Evolutionary conservation across 1,140 invertebrate species (phyloP).

Genomic region (Aleiodes sp.): DNA sequence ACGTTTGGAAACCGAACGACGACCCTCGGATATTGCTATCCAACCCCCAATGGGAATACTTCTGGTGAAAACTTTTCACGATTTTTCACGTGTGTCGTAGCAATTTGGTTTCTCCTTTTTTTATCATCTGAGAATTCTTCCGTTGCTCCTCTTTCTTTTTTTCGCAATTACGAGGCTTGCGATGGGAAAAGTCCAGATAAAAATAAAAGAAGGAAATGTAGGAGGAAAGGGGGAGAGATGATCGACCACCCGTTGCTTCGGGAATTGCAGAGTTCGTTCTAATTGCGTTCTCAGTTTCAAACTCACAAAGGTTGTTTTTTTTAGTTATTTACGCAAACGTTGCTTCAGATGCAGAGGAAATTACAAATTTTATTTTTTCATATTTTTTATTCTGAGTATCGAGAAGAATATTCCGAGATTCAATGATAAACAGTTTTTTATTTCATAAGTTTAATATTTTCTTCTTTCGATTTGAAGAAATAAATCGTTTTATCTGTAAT

Average conservation of each 20-base stretch:
- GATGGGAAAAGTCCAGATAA: not conserved
- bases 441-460: no score
- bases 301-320: constrained; percentile 15
- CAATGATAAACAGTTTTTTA: no score
- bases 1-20: not conserved
- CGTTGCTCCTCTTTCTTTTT: not conserved
- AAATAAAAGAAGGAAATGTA: not conserved
- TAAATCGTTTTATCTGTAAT: no score
- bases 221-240: not conserved
- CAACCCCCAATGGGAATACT: not conserved
- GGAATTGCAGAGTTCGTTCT: not conserved
- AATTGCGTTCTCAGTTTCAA: constrained; percentile 3
- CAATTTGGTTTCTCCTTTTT: not conserved
- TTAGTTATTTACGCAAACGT: constrained; percentile 15
- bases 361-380: not conserved
- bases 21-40: not conserved
- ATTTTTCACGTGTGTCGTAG: constrained; percentile 2
- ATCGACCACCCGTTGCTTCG: constrained; percentile 19
- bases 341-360: not conserved
- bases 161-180: not conserved
- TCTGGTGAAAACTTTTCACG: not conserved
- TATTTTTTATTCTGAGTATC: not conserved
- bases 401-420: no score
- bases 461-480: no score
- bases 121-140: not conserved